Base-by-base conservation (phyloP, 2,797 vertebrate genomes). In the Zalophus californianus region DNA sequence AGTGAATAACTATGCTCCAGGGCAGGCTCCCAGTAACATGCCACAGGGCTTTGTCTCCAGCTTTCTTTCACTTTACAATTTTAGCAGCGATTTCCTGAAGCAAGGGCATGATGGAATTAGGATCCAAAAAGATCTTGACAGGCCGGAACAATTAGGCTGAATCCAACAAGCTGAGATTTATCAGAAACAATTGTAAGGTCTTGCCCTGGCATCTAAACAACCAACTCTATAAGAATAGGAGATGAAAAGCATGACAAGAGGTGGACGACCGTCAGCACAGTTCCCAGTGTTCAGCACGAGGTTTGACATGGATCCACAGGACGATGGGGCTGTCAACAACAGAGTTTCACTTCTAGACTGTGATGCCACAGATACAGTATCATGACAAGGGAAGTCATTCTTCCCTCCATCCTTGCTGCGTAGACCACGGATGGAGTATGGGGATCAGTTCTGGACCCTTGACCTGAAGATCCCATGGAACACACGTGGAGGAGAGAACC, bases 121-220 rank as follows among this genome's bases (percentile, higher is more conserved):
- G 92, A 96, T 96, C 87, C 91, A 85, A 50, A 96, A 86, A 90
- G 58, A 68, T 89, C 90, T 87, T 88, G 90, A 88, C 90, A 87
- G 84, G n/a, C 66, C 20, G 64, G 35, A 70, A 58, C 68, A 88
- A 72, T 95, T 75, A 96, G 80, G 32, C 60, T 15, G 70, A 96
- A 66, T 87, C 87, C 87, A 87, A 64, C 44, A 86, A 64, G n/a
- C 82, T 86, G 96, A 91, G 50, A 72, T 32, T 85, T 27, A 90
- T 52, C 54, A 73, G 95, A 84, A 84, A 90, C 64, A 84, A 70
- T 48, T 2, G 9, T 41, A 83, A 58, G 58, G 27, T 25, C 68
- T 68, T 70, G 44, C 9, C 32, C 68, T 97, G 21, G n/a, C 9
- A 6, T 58, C 52, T 41, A 25, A 21, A 72, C 44, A 25, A 12